phyloP scores from a whole-genome alignment of 2,888 invertebrate genomes.

The Oscheius sp. region DNA sequence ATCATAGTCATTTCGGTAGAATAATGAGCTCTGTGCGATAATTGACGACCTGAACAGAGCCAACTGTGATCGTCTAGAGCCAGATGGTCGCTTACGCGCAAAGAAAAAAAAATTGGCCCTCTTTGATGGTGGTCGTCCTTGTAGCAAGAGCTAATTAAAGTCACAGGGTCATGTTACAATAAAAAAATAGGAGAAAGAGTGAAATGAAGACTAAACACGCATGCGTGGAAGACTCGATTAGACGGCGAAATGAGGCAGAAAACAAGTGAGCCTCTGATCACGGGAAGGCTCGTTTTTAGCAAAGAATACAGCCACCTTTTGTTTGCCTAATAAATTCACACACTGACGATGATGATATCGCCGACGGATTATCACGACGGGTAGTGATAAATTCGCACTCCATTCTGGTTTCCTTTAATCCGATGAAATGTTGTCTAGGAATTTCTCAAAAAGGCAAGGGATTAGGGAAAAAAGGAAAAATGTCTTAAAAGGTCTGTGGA shows the following conservation, averaged over 20 bases:
- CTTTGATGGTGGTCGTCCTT: slow-evolving; percentile 17
- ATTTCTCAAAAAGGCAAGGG: slow-evolving; percentile 11
- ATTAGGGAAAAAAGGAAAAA: background rate
- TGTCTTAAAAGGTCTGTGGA: background rate
- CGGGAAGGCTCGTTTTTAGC: background rate
- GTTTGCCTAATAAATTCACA: slow-evolving; percentile 29
- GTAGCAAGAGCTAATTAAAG: slow-evolving; percentile 3
- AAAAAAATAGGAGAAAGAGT: background rate
- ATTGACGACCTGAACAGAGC: slow-evolving; percentile 19
- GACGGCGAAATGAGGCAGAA: slow-evolving; percentile 26
- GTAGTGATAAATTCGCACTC: slow-evolving; percentile 24
- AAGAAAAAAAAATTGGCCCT: slow-evolving; percentile 24
- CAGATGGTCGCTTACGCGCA: slow-evolving; percentile 14
- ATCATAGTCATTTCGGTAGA: slow-evolving; percentile 27
- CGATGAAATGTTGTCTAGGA: slow-evolving; percentile 2
- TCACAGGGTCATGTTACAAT: background rate
- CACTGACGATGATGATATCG: slow-evolving; percentile 9
- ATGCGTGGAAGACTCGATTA: slow-evolving; percentile 28
- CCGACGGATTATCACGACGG: slow-evolving; percentile 22
- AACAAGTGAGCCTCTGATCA: too few relatives aligned
- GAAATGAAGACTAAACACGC: slow-evolving; percentile 8
- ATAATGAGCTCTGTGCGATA: slow-evolving; percentile 22
- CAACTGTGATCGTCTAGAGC: slow-evolving; percentile 20
- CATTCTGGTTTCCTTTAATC: slow-evolving; percentile 28
- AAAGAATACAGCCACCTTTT: background rate